These are phyloP conservation scores for Brachionus rotundiformis DNA, from an alignment of 1,140 invertebrate species.

Conservation along the genomic window DNA sequence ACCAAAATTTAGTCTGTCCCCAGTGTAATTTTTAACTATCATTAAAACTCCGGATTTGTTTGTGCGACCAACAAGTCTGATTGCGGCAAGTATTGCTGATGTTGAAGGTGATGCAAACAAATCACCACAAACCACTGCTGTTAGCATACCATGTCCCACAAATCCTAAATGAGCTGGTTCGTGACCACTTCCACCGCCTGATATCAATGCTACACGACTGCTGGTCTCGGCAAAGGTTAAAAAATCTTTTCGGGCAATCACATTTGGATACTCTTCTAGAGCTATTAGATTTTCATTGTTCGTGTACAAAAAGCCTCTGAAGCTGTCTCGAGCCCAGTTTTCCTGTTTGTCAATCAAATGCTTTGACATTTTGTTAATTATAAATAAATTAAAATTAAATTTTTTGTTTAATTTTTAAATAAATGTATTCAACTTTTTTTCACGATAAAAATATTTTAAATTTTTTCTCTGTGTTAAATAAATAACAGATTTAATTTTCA, in stretches of 20 bases:
- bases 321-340: constrained; percentile 71
- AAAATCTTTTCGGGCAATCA: constrained; percentile 66
- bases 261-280: constrained; percentile 66
- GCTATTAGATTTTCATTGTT: constrained; percentile 70
- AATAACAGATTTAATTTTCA: not conserved
- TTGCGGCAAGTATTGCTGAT: constrained; percentile 71
- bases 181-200: constrained; percentile 78
- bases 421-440: not conserved
- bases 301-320: constrained; percentile 70
- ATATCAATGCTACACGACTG: constrained; percentile 72
- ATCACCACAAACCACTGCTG: constrained; percentile 73
- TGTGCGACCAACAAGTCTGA: constrained; percentile 67
- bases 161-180: constrained; percentile 80
- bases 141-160: constrained; percentile 76
- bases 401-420: constrained; percentile 21
- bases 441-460: not conserved
- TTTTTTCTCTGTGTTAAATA: not conserved
- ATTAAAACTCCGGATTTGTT: constrained; percentile 49
- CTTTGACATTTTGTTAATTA: constrained; percentile 64
- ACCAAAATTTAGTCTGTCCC: constrained; percentile 82
- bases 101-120: constrained; percentile 78
- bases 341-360: constrained; percentile 72
- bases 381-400: not conserved
- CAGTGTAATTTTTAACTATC: constrained; percentile 79
- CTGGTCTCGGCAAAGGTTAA: constrained; percentile 65